phyloP scores from a whole-genome alignment of 2,113 vertebrate species.

The Aramus guarauna region DNA sequence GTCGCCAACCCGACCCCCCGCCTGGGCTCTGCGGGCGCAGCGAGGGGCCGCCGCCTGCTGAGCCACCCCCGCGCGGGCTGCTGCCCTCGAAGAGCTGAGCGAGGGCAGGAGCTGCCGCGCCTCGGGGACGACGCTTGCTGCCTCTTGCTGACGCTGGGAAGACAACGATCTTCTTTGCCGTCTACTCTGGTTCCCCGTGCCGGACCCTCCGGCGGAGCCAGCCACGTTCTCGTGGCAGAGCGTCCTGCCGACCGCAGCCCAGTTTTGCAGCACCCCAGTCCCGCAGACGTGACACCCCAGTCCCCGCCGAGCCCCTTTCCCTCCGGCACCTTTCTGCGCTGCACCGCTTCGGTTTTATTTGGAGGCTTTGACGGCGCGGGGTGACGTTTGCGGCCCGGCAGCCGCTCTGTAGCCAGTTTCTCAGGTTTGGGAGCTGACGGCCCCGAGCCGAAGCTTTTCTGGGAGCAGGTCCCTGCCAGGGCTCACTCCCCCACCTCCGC shows the following conservation, averaged over 20 bases:
- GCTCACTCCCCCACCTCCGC: background rate
- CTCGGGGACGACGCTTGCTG: fast-evolving
- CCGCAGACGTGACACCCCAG: fast-evolving
- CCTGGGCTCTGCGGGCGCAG: fast-evolving
- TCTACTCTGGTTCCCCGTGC: background rate
- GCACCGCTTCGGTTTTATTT: background rate
- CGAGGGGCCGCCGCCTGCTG: fast-evolving
- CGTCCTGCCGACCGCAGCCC: background rate
- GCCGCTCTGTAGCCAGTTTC: background rate
- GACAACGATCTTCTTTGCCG: background rate
- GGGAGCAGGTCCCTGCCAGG: background rate
- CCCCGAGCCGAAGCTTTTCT: background rate
- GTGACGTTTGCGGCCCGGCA: background rate
- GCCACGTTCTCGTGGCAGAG: background rate
- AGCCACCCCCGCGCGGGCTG: fast-evolving
- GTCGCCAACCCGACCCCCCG: fast-evolving
- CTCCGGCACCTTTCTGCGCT: background rate
- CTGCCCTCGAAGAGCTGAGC: background rate
- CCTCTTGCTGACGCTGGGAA: background rate
- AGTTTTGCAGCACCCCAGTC: background rate
- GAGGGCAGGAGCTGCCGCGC: background rate
- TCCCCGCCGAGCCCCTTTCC: background rate
- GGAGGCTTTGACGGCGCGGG: background rate
- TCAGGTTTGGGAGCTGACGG: background rate
- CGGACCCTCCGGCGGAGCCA: background rate